phyloP scores from a whole-genome alignment of 2,888 invertebrate genomes.

The Acrocyrtus sp. region DNA sequence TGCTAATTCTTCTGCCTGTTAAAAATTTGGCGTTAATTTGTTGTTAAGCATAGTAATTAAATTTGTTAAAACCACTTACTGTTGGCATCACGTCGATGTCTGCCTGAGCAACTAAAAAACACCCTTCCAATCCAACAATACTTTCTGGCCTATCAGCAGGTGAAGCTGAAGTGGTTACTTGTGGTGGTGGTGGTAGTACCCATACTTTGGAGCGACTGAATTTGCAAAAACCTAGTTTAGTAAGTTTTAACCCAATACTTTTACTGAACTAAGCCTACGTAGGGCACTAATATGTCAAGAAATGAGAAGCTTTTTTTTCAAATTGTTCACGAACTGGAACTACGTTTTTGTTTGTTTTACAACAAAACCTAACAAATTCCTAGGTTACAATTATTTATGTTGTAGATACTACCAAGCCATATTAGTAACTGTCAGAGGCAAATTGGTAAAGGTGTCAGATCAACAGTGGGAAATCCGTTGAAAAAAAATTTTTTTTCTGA shows the following conservation, averaged over 20 bases:
- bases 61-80: constrained; percentile 11
- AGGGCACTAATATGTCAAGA: too few species aligned
- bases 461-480: too few species aligned
- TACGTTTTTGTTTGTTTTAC: too few species aligned
- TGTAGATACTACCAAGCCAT: too few species aligned
- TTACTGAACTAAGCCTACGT: too few species aligned
- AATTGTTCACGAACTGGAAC: too few species aligned
- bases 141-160: background rate
- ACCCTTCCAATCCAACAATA: background rate
- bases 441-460: too few species aligned
- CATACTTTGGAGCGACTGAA: constrained; percentile 39
- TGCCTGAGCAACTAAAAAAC: constrained; percentile 4
- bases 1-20: constrained; percentile 39
- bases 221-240: background rate
- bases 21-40: background rate
- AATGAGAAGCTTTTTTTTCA: too few species aligned
- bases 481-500: too few species aligned
- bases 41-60: background rate
- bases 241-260: background rate
- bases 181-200: background rate
- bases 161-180: background rate
- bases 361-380: too few species aligned
- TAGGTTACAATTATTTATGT: too few species aligned
- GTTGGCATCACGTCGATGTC: constrained; percentile 37
- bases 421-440: too few species aligned